Percentiles rank a stretch among this genome's conserved stretches.
phyloP scores from a whole-genome alignment of 2,888 invertebrate species.

The Dynastes maya region DNA sequence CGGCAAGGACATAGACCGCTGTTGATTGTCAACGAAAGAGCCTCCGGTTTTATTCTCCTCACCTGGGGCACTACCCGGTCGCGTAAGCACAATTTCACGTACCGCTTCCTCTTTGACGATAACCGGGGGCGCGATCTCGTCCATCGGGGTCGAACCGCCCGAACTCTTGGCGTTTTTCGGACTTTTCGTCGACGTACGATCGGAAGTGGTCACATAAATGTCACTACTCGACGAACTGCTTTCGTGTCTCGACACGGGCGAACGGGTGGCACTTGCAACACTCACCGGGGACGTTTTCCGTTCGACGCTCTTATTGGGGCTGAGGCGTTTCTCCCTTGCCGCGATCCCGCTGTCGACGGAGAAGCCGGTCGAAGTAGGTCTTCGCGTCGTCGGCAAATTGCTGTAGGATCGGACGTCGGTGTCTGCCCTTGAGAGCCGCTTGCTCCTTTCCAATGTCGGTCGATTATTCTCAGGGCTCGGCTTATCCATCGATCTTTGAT shows the following conservation, averaged over 20 bases:
- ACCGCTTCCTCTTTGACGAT: constrained; percentile 62
- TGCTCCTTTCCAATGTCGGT: constrained; percentile 51
- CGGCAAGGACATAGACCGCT: constrained; percentile 73
- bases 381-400: constrained; percentile 14
- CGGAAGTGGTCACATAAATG: constrained; percentile 73
- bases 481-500: constrained; percentile 69
- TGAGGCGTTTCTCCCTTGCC: constrained; percentile 56
- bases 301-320: constrained; percentile 58
- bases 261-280: constrained; percentile 60
- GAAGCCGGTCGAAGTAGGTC: constrained; percentile 43
- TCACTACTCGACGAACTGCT: constrained; percentile 73
- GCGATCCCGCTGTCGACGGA: constrained; percentile 41
- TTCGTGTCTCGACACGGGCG: constrained; percentile 64
- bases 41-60: constrained; percentile 61
- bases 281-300: constrained; percentile 60
- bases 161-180: constrained; percentile 71
- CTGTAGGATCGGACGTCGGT: constrained; percentile 44
- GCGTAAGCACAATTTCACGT: constrained; percentile 69
- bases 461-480: constrained; percentile 53
- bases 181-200: constrained; percentile 71
- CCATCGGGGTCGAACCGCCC: constrained; percentile 72
- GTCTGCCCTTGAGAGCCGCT: constrained; percentile 47
- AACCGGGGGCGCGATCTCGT: constrained; percentile 63
- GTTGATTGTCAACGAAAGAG: constrained; percentile 66
- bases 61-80: constrained; percentile 74